Base-by-base conservation (phyloP, 2,888 invertebrate genomes). In the Stegana nigrithorax region DNA sequence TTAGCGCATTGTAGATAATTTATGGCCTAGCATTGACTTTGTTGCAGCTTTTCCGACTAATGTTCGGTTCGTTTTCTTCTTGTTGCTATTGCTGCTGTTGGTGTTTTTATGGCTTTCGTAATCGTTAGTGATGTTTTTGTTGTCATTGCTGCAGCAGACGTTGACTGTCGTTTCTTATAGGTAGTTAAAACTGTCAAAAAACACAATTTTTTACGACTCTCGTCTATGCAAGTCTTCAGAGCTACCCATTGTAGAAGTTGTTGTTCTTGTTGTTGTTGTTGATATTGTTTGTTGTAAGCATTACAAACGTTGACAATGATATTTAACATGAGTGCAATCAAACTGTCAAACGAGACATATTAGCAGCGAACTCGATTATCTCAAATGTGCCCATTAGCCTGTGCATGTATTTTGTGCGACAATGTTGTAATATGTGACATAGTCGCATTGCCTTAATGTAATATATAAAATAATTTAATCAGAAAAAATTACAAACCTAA, bases 161-260 rank as follows among this genome's bases (percentile, higher is more conserved):
- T n/a, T 47, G 3, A n/a, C 23, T 21, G 12, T 47, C 23, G 47
- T 21, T 12, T 25, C 45, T 47, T 12, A 8, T 25, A 53, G 26
- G 25, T 8, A 29, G 53, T 53, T 29, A 29, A 53, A 53, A 32
- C 29, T 29, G 53, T 53, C 51, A 53, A 53, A 53, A 27, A n/a
- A n/a, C n/a, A n/a, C n/a, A n/a, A n/a, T 8, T 53, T 53, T 53
- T 53, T 53, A 53, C 32, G 32, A 53, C 53, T 23, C 23, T 47
- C 47, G 23, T 47, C 21, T 21, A 4, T 21, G 45, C 12, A 45
- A 47, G 10, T 23, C n/a, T n/a, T n/a, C n/a, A n/a, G n/a, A n/a
- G n/a, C n/a, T n/a, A n/a, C n/a, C n/a, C n/a, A n/a, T n/a, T n/a
- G n/a, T n/a, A n/a, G n/a, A n/a, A n/a, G n/a, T n/a, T n/a, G n/a